Evolutionary conservation across 2,797 vertebrate genomes (phyloP).

Genomic region (Bradypodion ventrale): DNA sequence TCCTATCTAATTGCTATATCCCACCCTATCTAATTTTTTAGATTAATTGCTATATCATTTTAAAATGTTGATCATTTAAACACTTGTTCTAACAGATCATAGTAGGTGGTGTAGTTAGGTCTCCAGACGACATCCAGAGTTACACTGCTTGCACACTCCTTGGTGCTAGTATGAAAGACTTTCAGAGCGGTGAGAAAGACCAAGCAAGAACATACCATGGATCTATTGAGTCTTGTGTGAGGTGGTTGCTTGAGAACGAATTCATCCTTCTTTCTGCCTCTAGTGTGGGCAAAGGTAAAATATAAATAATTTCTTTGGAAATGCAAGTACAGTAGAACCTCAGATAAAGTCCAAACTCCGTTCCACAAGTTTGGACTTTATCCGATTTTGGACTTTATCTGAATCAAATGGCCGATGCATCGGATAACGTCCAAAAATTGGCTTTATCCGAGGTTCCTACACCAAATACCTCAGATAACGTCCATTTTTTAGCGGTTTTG

Average conservation of each 20-base stretch:
- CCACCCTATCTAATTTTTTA: background rate
- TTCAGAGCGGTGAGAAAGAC: conserved; percentile 55
- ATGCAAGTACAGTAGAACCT: too few species aligned
- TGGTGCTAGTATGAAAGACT: conserved; percentile 81
- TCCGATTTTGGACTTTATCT: too few species aligned
- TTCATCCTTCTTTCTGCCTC: conserved; percentile 87
- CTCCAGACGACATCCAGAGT: conserved; percentile 85
- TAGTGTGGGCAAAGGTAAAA: conserved; percentile 74
- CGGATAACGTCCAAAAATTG: too few species aligned
- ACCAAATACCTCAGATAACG: too few species aligned
- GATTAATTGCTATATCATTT: background rate
- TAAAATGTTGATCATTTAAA: conserved; percentile 31
- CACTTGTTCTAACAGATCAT: conserved; percentile 83
- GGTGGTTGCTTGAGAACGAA: conserved; percentile 94
- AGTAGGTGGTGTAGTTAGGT: conserved; percentile 89
- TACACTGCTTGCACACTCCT: conserved; percentile 92
- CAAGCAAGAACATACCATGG: conserved; percentile 70
- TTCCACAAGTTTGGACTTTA: too few species aligned
- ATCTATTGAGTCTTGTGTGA: conserved; percentile 87
- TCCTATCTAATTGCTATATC: too few species aligned
- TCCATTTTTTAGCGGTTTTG: too few species aligned
- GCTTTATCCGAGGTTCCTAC: too few species aligned
- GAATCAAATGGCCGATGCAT: too few species aligned
- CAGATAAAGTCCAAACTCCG: too few species aligned
- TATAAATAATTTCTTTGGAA: too few species aligned